Conservation (phyloP, 2,113 vertebrate species). For the Myodes glareolus region DNA sequence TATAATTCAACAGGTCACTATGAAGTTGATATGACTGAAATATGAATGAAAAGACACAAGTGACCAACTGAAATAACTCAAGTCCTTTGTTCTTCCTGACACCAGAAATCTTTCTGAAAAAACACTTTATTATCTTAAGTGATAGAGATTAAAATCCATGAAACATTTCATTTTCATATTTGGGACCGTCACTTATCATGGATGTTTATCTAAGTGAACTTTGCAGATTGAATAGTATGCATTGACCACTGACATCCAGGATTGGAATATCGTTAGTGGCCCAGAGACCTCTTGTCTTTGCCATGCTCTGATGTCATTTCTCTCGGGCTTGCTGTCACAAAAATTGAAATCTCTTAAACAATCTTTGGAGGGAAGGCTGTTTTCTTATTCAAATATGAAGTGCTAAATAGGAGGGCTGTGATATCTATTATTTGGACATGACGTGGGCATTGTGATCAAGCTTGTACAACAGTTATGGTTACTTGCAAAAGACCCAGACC, state of each 20-base stretch:
- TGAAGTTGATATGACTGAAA: not conserved
- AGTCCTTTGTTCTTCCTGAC: not conserved
- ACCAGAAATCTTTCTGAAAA: not conserved
- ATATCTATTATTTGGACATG: not conserved
- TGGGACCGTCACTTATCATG: not conserved
- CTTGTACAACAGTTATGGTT: not conserved
- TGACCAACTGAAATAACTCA: fast-evolving
- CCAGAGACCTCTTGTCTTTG: fast-evolving
- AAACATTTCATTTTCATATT: not conserved
- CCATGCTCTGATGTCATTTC: not conserved
- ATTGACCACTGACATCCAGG: no score
- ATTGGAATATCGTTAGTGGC: not conserved
- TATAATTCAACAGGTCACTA: not conserved
- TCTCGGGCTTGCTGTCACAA: not conserved
- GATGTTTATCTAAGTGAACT: not conserved
- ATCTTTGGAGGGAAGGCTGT: not conserved
- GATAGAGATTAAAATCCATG: no score
- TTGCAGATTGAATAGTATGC: not conserved
- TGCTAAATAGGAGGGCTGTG: not conserved
- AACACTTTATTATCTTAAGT: not conserved
- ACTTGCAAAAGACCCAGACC: no score
- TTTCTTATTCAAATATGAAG: not conserved
- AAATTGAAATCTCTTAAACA: not conserved
- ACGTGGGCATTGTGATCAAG: no score
- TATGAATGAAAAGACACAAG: not conserved